A percentile compares a stretch with the other conserved stretches of the same genome.
These are phyloP conservation scores for Megaceryle alcyon DNA, from an alignment of 2,797 vertebrate species.

Conservation along the genomic window DNA sequence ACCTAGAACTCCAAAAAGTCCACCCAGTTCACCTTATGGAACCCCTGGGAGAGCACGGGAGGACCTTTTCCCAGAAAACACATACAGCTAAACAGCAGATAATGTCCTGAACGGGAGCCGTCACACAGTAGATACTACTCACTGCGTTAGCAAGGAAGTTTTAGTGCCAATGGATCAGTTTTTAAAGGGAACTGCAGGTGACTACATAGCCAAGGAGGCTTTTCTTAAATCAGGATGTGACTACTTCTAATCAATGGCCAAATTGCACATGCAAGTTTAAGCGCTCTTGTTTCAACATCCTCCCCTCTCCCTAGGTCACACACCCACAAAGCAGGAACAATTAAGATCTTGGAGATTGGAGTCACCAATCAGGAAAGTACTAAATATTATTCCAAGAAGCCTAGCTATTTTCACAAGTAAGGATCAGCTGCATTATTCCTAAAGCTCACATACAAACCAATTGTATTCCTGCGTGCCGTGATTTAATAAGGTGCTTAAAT, in stretches of 20 bases:
- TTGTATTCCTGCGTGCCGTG: background rate
- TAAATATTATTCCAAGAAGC: background rate
- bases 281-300: background rate
- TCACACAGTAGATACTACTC: background rate
- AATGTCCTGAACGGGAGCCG: background rate
- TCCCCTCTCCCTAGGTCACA: background rate
- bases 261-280: background rate
- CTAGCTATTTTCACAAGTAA: background rate
- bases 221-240: background rate
- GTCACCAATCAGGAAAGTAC: background rate
- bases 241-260: background rate
- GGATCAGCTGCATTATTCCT: background rate
- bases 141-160: background rate
- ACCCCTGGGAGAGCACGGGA: background rate
- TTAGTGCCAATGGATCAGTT: background rate
- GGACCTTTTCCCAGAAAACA: background rate
- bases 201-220: background rate
- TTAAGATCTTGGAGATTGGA: background rate
- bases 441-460: background rate
- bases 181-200: background rate
- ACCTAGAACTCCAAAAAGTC: background rate
- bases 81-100: background rate
- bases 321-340: background rate
- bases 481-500: background rate
- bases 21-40: background rate